phyloP scores from a whole-genome alignment of 2,888 invertebrate species.

The Drosophila paramelanica region DNA sequence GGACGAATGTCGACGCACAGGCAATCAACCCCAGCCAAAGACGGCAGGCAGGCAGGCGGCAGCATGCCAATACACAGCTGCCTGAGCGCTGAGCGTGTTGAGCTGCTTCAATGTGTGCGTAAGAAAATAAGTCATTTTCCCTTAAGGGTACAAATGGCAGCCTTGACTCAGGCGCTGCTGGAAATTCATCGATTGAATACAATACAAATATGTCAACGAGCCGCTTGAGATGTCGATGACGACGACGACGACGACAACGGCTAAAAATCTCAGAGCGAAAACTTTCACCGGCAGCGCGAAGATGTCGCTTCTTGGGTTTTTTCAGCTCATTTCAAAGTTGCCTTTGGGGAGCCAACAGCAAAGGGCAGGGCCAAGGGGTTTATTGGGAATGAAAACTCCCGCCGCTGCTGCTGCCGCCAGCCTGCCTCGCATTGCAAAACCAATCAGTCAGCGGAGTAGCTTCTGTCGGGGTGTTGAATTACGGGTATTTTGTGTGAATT shows the following conservation, averaged over 20 bases:
- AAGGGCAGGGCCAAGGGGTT: neutral
- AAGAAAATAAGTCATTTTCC: constrained; percentile 82
- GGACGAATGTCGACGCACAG: constrained; percentile 71
- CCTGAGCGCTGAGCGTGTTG: constrained; percentile 35
- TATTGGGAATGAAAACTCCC: constrained; percentile 15
- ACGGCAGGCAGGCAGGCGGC: constrained; percentile 17
- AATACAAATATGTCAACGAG: constrained; percentile 82
- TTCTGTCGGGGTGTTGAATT: constrained; percentile 74
- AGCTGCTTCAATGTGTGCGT: constrained; percentile 74
- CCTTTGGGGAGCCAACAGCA: constrained; percentile 49
- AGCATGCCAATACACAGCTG: constrained; percentile 33
- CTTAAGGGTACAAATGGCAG: constrained; percentile 60
- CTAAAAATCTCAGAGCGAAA: constrained; percentile 66
- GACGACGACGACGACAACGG: constrained; percentile 22
- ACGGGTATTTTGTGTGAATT: constrained; percentile 80
- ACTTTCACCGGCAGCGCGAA: constrained; percentile 33
- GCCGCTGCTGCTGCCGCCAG: neutral
- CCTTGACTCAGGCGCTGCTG: constrained; percentile 57
- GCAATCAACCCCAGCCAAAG: constrained; percentile 60
- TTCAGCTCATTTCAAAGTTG: constrained; percentile 71
- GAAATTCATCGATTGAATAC: constrained; percentile 81
- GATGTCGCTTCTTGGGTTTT: constrained; percentile 17
- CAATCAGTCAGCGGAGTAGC: constrained; percentile 79
- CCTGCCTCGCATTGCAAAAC: constrained; percentile 57
- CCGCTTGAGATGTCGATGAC: constrained; percentile 77